Conservation (phyloP, 2,113 vertebrate species). For the Psephotus haematonotus region DNA sequence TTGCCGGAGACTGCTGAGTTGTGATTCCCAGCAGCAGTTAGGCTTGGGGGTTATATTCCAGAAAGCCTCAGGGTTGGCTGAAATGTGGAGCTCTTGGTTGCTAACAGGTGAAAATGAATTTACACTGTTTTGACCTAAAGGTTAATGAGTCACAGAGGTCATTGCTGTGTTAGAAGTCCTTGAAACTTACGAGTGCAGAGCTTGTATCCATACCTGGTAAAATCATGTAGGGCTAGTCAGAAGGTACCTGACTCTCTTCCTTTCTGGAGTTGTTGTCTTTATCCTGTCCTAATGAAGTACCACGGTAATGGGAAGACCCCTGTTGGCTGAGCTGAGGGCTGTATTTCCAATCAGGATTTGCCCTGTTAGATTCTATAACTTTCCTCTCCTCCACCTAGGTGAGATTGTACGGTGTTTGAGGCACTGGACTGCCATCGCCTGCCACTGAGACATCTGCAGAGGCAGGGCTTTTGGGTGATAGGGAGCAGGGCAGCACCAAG, state of each 20-base stretch:
- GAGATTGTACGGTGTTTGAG: background rate
- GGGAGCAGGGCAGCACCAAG: background rate
- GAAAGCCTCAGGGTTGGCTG: background rate
- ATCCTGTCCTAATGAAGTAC: background rate
- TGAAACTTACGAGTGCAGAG: background rate
- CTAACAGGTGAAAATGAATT: background rate
- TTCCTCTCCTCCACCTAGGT: background rate
- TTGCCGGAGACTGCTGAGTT: background rate
- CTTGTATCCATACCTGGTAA: background rate
- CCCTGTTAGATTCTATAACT: background rate
- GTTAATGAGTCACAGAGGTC: background rate
- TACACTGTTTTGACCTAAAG: background rate
- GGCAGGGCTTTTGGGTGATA: background rate
- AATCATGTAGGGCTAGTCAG: background rate
- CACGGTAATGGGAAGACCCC: background rate
- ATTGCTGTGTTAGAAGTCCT: background rate
- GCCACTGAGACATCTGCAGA: background rate
- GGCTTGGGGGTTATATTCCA: background rate
- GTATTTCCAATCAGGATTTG: background rate
- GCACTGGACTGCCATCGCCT: background rate
- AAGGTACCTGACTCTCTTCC: background rate
- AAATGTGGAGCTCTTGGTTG: background rate
- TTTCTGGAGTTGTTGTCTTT: background rate
- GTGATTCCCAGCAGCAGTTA: background rate
- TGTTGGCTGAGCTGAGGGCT: background rate